Evolutionary conservation across 2,113 vertebrate species (phyloP), one percentile per base, ranked within the genome.

Genomic region (Pogonocichla stellata): DNA sequence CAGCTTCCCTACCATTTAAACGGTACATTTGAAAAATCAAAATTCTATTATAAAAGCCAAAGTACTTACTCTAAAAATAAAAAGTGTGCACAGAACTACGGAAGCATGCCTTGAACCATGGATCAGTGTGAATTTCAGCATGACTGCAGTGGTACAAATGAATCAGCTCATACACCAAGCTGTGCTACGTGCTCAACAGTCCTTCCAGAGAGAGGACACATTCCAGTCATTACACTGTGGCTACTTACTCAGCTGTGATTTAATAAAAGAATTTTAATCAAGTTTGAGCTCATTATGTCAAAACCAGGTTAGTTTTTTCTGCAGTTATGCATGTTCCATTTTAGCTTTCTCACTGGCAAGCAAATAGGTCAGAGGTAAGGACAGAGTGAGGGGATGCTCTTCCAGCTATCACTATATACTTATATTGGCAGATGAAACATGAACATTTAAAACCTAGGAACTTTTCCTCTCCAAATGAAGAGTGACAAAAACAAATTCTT

Each of bases 231-330:
- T 93, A 93, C 48, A 86, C 43, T 36, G 60, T n/a, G 8, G 48
- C 77, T 95, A 75, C 83, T 95, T 93, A 91, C 25, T 91, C 22
- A 4, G 60, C 75, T 71, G 80, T 65, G 56, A 80, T 95, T 96
- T 78, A 92, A 84, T n/a, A 78, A 16, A 86, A 88, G 60, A 91
- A 92, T 91, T 89, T 92, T 86, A 93, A 95, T 93, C 65, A 91
- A 95, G 65, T 92, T 95, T 84, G 78, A 96, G 92, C 78, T 95
- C 84, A 89, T 94, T 92, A 92, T 47, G 56, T 47, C 40, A 89
- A 79, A 89, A 92, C 26, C 2, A 4, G 47, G 60, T 72, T 77
- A 84, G 36, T 14, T 61, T 86, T 67, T 80, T 58, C 43, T 64
- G 73, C 61, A 82, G 78, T 20, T 66, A 73, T 15, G 10, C 47